Evolutionary conservation across 2,888 invertebrate species (phyloP).

Genomic region (Eristalinus sepulchralis): DNA sequence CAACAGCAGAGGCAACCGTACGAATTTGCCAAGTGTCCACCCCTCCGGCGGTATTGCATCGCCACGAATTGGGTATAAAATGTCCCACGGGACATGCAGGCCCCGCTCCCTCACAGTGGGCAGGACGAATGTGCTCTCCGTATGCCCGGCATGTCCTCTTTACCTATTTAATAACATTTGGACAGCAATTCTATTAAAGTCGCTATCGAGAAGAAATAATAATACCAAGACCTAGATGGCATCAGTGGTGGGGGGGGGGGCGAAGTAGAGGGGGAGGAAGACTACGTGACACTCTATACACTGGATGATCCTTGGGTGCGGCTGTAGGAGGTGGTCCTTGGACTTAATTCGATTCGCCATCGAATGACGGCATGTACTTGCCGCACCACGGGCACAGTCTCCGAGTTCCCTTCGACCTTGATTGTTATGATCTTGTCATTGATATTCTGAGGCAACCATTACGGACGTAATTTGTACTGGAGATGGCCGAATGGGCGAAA

Average conservation of each 20-base stretch:
- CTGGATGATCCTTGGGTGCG: conserved; percentile 12
- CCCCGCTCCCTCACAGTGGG: neutral
- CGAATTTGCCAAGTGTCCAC: conserved; percentile 60
- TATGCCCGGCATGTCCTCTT: conserved; percentile 66
- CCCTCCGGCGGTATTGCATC: conserved; percentile 51
- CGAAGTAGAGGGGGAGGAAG: conserved; percentile 10
- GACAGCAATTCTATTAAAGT: conserved; percentile 70
- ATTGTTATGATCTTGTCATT: conserved; percentile 60
- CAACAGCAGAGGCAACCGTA: too few species aligned
- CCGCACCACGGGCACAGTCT: conserved; percentile 29
- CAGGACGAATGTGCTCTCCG: conserved; percentile 5
- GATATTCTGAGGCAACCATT: conserved; percentile 54
- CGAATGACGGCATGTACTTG: conserved; percentile 13
- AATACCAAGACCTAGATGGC: conserved; percentile 33
- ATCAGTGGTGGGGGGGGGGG: neutral
- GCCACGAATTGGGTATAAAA: conserved; percentile 29
- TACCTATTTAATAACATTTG: conserved; percentile 70
- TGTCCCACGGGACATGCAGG: conserved; percentile 13
- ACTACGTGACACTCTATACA: conserved; percentile 45
- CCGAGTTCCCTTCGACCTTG: conserved; percentile 45
- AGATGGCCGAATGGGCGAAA: conserved; percentile 14
- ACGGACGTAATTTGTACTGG: conserved; percentile 46
- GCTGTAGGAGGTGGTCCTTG: neutral
- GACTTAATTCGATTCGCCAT: conserved; percentile 56
- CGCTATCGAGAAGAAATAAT: conserved; percentile 67